Evolutionary conservation across 1,140 invertebrate genomes (phyloP), one percentile per base, ranked within the genome.

Genomic region (Nebria ingens): DNA sequence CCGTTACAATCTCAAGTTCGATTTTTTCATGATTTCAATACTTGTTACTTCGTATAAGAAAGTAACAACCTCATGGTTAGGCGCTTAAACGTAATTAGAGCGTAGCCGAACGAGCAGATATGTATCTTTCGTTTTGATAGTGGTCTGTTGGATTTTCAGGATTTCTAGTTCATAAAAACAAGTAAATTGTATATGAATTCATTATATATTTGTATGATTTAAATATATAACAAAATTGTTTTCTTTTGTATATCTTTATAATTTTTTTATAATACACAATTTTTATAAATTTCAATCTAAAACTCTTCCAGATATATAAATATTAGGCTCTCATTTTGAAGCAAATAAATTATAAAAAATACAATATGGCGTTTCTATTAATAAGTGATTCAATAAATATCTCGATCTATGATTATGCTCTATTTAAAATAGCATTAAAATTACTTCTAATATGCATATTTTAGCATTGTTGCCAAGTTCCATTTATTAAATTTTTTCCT

Each of bases 211-310:
- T 45, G 40, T 45, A 17, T 45, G 3, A 11, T 45, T n/a, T 45
- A 45, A 45, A 45, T 45, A 45, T 45, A 45, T 45, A 45, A 45
- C 40, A 45, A 45, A 45, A 17, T 11, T 45, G 6, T 45, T 45
- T 45, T 34, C 25, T 9, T 34, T 34, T n/a, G 25, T 34, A 34
- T 45, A 12, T 45, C 3, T 45, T 12, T 17, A 45, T 45, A 45
- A 45, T 29, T 9, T 45, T 45, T 45, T 6, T 45, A 45, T 45
- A 11, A 45, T 9, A 12, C 40, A 12, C 40, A 12, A 4, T 17
- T 45, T 45, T 17, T 45, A 45, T 45, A 45, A 12, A 45, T 12
- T 45, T 12, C 15, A 45, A 6, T 29, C 25, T 29, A 29, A 29
- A 29, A 29, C 25, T 29, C 25, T 29, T 29, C 25, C 25, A 29